Evolutionary conservation across 2,888 invertebrate species (phyloP), one percentile per base, ranked within the genome.

Genomic region (Napeogenes sylphis): DNA sequence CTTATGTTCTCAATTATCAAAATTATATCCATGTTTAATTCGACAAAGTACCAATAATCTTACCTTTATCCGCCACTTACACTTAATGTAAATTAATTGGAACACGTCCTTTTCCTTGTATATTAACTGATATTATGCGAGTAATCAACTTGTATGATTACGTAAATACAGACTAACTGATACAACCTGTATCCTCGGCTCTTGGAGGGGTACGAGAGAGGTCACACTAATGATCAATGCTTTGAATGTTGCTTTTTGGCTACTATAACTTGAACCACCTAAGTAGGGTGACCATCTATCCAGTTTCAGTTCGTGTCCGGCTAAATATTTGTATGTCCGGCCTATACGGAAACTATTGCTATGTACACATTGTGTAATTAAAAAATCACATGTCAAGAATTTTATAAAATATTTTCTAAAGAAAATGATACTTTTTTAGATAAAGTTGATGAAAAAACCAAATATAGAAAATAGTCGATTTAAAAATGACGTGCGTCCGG

Each of bases 131-230:
- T 53, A 30, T 56, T 35, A 61, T 14, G 55, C 45, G 13, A 62
- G 59, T 56, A 60, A 45, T 55, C 61, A 33, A 58, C 55, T 58
- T 60, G 33, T 45, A 60, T 60, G 32, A 30, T 66, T 66, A 66
- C 63, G 66, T 61, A 64, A 64, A 62, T 56, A 55, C 61, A 42
- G 59, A 59, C 59, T 61, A 61, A 61, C 58, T 30, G 45, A 46
- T 55, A 56, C 12, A 67, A 65, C 67, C 63, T 58, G 67, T 67
- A 61, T 63, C 59, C 56, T 67, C 60, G 35, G 35, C 4, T 58
- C 13, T 33, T 58, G 60, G n/a, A 46, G 58, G 58, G 62, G 45
- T 58, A 63, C 46, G 30, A 51, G n/a, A 21, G 10, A 51, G 51
- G 51, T 51, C 51, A 51, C 30, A 30, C 21, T 51, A 51, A 5